Percentiles rank a stretch among this genome's conserved stretches.
phyloP scores from a whole-genome alignment of 92 coral and sea anemone species.

The Ricordea florida region DNA sequence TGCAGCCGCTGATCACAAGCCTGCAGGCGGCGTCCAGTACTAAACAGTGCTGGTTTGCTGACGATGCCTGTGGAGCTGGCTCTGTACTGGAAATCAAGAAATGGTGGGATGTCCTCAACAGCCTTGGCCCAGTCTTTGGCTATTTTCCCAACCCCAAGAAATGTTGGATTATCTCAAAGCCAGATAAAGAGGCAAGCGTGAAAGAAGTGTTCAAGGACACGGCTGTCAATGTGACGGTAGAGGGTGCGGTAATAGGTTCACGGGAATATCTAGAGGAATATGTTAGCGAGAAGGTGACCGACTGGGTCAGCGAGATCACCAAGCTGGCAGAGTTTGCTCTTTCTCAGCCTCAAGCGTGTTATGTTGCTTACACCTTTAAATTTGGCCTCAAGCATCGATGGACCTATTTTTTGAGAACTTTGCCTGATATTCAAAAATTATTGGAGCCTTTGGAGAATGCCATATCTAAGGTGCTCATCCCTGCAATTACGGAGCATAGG shows the following conservation, averaged over 20 bases:
- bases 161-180: conserved; percentile 38
- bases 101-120: conserved; percentile 34
- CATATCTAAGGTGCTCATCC: conserved; percentile 14
- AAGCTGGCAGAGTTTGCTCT: conserved; percentile 7
- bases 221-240: background rate
- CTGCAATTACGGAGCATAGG: conserved; percentile 15
- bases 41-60: conserved; percentile 48
- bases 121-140: conserved; percentile 20
- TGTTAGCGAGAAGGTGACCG: conserved; percentile 11
- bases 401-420: conserved; percentile 17
- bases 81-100: background rate
- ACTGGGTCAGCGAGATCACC: conserved; percentile 12
- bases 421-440: conserved; percentile 4
- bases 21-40: conserved; percentile 1
- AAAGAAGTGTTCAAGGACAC: conserved; percentile 5
- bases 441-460: conserved; percentile 20
- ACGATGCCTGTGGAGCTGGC: conserved; percentile 37
- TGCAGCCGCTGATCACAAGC: conserved; percentile 28
- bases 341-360: conserved; percentile 20
- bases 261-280: conserved; percentile 18
- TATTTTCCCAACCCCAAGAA: conserved; percentile 23
- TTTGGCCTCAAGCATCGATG: conserved; percentile 16
- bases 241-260: conserved; percentile 52
- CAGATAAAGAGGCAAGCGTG: conserved; percentile 2
- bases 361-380: conserved; percentile 25